Evolutionary conservation across 92 coral and sea anemone genomes (phyloP).

Genomic region (Muricea muricata): DNA sequence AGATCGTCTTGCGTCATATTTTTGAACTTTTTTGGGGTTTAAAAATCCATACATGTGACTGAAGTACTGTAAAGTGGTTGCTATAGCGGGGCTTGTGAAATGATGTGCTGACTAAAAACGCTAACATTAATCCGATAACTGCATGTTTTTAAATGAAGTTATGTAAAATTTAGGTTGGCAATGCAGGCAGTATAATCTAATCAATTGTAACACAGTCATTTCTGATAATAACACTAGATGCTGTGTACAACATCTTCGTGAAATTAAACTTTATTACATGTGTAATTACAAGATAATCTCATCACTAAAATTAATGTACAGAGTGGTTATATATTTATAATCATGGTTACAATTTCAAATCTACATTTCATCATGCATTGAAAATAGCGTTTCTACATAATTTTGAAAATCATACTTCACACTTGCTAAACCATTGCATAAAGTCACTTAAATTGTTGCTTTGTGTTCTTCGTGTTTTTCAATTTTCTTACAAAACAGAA

Average conservation of each 20-base stretch:
- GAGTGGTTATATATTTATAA: neutral
- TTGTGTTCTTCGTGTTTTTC: neutral
- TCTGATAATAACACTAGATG: no score
- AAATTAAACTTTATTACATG: neutral
- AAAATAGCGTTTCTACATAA: neutral
- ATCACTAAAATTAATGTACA: neutral
- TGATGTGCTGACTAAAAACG: no score
- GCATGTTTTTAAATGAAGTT: no score
- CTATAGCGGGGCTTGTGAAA: no score
- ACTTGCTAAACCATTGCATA: neutral
- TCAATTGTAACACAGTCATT: no score
- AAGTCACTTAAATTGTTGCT: neutral
- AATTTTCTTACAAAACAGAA: neutral
- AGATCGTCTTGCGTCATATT: no score
- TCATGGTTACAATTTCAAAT: neutral
- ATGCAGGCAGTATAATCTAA: no score
- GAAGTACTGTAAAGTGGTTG: no score
- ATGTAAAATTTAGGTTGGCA: no score
- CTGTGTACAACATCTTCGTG: neutral
- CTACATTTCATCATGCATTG: neutral
- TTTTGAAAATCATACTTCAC: neutral
- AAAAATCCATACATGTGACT: no score
- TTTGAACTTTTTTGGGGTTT: no score
- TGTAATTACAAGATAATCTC: neutral
- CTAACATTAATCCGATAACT: no score